Evolutionary conservation across 2,888 invertebrate genomes (phyloP), one percentile per base, ranked within the genome.

Genomic region (Cremastinae sp.): DNA sequence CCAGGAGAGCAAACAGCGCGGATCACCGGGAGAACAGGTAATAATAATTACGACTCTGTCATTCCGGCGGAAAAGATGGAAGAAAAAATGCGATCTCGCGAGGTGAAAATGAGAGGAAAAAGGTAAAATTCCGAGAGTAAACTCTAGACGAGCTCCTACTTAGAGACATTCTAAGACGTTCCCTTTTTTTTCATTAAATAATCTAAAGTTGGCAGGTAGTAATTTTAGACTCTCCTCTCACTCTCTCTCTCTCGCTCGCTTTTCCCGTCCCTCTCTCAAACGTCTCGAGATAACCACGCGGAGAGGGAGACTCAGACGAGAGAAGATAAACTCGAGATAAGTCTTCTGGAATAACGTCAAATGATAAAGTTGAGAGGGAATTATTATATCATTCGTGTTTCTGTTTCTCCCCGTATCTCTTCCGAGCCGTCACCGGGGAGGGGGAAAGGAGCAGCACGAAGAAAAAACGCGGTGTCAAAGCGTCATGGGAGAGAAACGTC

Each of bases 311-410:
- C 12, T 53, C 34, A 45, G 5, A 47, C 20, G 38, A 12, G 75
- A 75, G 38, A 36, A 71, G 75, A 75, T 75, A 75, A 71, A 66
- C 36, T 22, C 12, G 54, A 54, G 75, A 75, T 75, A 75, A 71
- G 71, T 71, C 53, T 53, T 18, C 61, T 61, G 20, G 66, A 71
- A 75, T 75, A 75, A 66, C 66, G 75, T 43, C 49, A 41, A 61
- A 47, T 43, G 75, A 75, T 75, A 75, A 75, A 71, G 47, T 47
- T 47, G 47, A 68, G 66, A 47, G 36, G n/a, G 20, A n/a, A 58
- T 69, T 51, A 41, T 49, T 51, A 41, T 69, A 59, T 43, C 22
- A 9, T 69, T 22, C 20, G 16, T 43, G 49, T 47, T 16, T 58
- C 18, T 8, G 41, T 58, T 51, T 12, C 49, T 28, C 58, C 5